Evolutionary conservation across 2,888 invertebrate genomes (phyloP).

Genomic region (Stenotaenia linearis): DNA sequence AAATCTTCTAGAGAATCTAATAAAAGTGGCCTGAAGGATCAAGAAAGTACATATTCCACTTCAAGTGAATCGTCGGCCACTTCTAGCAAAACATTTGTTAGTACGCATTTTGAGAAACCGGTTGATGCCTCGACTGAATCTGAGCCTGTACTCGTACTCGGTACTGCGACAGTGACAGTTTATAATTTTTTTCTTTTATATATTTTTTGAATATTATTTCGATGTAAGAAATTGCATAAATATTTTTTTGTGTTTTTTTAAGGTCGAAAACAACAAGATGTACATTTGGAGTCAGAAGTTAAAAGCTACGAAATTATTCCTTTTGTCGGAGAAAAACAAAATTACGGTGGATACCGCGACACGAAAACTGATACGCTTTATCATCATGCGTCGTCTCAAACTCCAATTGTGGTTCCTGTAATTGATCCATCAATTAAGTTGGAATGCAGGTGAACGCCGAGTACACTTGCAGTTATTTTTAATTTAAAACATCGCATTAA

Average conservation of each 20-base stretch:
- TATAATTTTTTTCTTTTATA: neutral
- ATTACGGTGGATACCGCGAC: slow-evolving; percentile 48
- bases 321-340: slow-evolving; percentile 43
- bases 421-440: neutral
- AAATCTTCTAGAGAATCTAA: neutral
- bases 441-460: neutral
- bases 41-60: neutral
- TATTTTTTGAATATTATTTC: no score
- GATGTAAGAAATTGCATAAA: no score
- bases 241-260: neutral
- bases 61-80: neutral
- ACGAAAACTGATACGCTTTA: slow-evolving; percentile 46
- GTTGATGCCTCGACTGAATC: neutral
- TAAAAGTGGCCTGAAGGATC: neutral
- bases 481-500: slow-evolving; percentile 14
- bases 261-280: neutral
- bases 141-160: neutral
- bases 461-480: neutral
- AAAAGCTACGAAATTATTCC: neutral
- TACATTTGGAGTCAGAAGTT: neutral
- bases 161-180: no score
- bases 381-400: slow-evolving; percentile 49
- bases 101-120: neutral
- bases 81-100: neutral
- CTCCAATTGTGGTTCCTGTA: slow-evolving; percentile 36